These are phyloP conservation scores for Polylopha cassiicola DNA, from an alignment of 2,888 invertebrate genomes.

Conservation along the genomic window DNA sequence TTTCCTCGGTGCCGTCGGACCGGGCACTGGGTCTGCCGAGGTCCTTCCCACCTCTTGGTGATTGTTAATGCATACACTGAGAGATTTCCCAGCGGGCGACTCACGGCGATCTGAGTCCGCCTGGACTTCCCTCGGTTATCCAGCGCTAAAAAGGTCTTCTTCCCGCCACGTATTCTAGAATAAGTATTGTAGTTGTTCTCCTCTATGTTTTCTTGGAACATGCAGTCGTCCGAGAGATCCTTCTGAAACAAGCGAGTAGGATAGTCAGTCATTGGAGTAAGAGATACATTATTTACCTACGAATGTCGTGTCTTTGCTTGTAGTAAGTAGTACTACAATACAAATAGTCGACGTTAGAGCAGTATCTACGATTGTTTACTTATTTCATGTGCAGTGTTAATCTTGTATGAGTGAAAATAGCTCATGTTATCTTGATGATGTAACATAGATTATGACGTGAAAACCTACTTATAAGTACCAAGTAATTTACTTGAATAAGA, in stretches of 20 bases:
- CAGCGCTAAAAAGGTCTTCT: conserved; percentile 86
- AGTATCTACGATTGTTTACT: too few species aligned
- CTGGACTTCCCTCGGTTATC: conserved; percentile 84
- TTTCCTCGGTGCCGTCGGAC: conserved; percentile 64
- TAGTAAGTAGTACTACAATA: too few species aligned
- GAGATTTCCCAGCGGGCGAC: conserved; percentile 82
- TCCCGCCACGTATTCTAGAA: conserved; percentile 81
- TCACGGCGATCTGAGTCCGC: conserved; percentile 83
- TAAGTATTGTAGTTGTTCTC: conserved; percentile 92
- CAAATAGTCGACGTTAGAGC: too few species aligned
- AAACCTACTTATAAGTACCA: too few species aligned
- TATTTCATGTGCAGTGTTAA: too few species aligned
- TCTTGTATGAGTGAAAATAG: too few species aligned
- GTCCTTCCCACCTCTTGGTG: conserved; percentile 57
- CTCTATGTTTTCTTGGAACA: conserved; percentile 91
- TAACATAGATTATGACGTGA: too few species aligned
- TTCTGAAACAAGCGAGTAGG: conserved; percentile 82
- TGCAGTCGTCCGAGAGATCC: conserved; percentile 89
- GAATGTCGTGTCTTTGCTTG: too few species aligned
- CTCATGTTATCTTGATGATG: too few species aligned
- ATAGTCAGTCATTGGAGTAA: conserved; percentile 40
- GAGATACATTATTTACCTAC: too few species aligned
- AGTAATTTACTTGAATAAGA: too few species aligned
- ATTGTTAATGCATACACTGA: conserved; percentile 84
- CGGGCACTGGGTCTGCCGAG: conserved; percentile 54